Base-by-base conservation (phyloP, 2,113 vertebrate genomes). In the Sylvilagus bachmani region DNA sequence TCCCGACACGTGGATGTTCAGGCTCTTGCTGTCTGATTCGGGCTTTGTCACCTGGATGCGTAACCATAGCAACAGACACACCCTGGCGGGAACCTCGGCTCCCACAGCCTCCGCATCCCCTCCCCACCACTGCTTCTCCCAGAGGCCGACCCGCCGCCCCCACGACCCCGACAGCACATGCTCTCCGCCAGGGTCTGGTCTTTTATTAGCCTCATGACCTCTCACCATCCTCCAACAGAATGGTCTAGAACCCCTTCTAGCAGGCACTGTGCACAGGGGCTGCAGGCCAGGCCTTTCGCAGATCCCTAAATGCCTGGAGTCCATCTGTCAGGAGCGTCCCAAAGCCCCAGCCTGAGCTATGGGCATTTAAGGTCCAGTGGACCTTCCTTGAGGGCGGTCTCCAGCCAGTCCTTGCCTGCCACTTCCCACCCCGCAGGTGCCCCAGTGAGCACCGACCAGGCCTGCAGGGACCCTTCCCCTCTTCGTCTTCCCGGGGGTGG, bases 181-280 rank as follows among this genome's bases (percentile, higher is more conserved):
- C 58, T 58, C 55, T 73, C 78, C 51, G 36, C 6, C 38, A 36
- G 75, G 81, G 19, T 80, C 88, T 70, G 44, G 51, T 89, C 90
- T 80, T 96, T 96, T 96, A 97, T 97, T 96, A 75, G 70, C 92
- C n/a, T 73, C 9, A 6, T 29, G 78, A 33, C 75, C 79, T 61
- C 74, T 64, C 55, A 61, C 5, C 70, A 69, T 53, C 53, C 64
- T 51, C 67, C 12, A 10, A 80, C 55, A 77, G 61, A 53, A 36
- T 78, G 29, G 38, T 44, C 51, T 33, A n/a, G 71, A 74, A 51
- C 6, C 66, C 7, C 44, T 44, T 44, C 44, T 7, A 44, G 38
- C 38, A 38, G 38, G 38, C 38, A 3, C 38, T 38, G 38, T 71
- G 49, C 29, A 5, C 22, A 8, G 36, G 78, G 55, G 17, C 27